Base-by-base conservation (phyloP, 2,113 vertebrate genomes). In the Speoplatyrhinus poulsoni region DNA sequence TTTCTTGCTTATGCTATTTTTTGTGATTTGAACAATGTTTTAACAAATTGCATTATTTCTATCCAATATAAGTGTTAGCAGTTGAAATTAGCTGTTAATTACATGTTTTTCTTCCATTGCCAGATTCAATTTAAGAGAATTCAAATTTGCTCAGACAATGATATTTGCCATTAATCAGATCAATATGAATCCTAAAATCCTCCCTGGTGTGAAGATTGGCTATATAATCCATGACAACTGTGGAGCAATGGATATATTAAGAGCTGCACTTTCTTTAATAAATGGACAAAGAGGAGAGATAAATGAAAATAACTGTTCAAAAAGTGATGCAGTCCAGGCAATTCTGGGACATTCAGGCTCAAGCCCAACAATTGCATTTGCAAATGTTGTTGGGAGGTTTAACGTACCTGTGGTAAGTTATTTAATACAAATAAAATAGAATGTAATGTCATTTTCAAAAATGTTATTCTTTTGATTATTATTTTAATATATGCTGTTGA, bases 161-260 rank as follows among this genome's bases (percentile, higher is more conserved):
- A 92, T 94, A 54, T 93, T 93, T 86, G 90, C 93, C 15, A 83
- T 94, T 62, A 88, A 91, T 62, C 87, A 94, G 84, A 93, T 94
- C 69, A 94, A 94, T 62, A 78, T 46, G 62, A 80, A 86, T 32
- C 61, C 79, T 3, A 46, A 81, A 4, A 77, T 94, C 41, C 85
- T 94, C 12, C 69, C 89, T 15, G 67, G 84, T 64, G 60, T 91
- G 50, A 88, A 75, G 57, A 79, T 93, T 70, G 92, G 92, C 65
- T 93, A 92, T 75, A 92, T 80, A 69, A 94, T 93, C n/a, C 93
- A 91, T 63, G 75, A 91, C 75, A 70, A 74, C 50, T 93, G 93
- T 86, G 92, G 92, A 53, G 88, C 87, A 10, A 87, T 90, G 84
- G 86, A 91, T 57, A 89, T 93, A 80, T 62, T 93, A 55, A 90